Percentiles rank a stretch among this genome's conserved stretches.
These are phyloP conservation scores for Metallyticus violacea DNA, from an alignment of 2,888 invertebrate species.

Conservation along the genomic window DNA sequence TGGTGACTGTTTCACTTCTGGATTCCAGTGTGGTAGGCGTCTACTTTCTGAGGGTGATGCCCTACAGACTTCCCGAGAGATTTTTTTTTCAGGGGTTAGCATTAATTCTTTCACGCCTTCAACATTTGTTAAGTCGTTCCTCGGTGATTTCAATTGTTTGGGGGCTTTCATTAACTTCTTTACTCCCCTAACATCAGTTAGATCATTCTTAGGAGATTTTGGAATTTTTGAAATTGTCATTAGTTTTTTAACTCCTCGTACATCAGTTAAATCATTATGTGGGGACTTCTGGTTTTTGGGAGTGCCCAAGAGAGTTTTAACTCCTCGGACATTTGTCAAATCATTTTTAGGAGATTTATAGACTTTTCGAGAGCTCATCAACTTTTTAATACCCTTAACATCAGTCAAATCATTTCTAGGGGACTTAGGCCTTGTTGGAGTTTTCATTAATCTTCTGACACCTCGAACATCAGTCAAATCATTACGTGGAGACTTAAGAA, in stretches of 20 bases:
- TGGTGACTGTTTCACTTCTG: too few species aligned
- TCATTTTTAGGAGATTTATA: slow-evolving; percentile 45
- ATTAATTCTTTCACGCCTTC: slow-evolving; percentile 38
- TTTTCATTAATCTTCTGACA: slow-evolving; percentile 44
- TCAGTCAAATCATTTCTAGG: slow-evolving; percentile 38
- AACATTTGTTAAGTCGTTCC: slow-evolving; percentile 35
- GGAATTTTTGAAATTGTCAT: slow-evolving; percentile 37
- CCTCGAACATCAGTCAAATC: slow-evolving; percentile 48
- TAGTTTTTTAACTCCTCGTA: slow-evolving; percentile 46
- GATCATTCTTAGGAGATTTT: slow-evolving; percentile 42
- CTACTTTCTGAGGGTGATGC: too few species aligned
- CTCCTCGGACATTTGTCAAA: slow-evolving; percentile 47
- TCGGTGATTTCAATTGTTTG: slow-evolving; percentile 35
- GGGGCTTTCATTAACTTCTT: slow-evolving; percentile 42
- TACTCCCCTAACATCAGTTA: slow-evolving; percentile 48
- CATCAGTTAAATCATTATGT: slow-evolving; percentile 46
- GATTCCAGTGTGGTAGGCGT: too few species aligned
- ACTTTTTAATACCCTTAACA: slow-evolving; percentile 37
- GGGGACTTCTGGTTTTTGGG: slow-evolving; percentile 41
- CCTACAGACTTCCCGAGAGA: slow-evolving; percentile 27
- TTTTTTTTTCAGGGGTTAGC: slow-evolving; percentile 33
- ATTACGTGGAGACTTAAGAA: slow-evolving; percentile 44
- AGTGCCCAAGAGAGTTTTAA: slow-evolving; percentile 44
- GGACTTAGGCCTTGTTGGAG: slow-evolving; percentile 28
- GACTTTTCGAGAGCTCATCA: slow-evolving; percentile 37